Conservation (phyloP, 2,113 vertebrate genomes). For the Orycteropus afer region DNA sequence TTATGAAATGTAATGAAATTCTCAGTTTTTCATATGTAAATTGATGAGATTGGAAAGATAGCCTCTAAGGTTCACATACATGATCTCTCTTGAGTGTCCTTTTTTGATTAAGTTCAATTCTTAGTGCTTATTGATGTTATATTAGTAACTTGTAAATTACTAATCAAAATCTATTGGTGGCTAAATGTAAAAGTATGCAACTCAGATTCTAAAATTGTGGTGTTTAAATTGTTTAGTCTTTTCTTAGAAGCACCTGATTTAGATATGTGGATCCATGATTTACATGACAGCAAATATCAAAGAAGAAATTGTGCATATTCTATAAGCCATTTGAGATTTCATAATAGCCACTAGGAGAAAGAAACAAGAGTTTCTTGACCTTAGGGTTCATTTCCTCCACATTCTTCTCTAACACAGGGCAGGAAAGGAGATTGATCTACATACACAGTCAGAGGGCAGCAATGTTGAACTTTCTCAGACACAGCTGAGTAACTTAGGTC, state of each 20-base stretch:
- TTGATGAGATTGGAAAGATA: background rate
- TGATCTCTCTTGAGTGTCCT: background rate
- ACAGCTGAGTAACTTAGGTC: background rate
- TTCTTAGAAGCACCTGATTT: background rate
- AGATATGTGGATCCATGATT: background rate
- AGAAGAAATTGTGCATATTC: slow-evolving; percentile 7
- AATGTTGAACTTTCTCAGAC: slow-evolving; percentile 59
- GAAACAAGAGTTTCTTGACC: background rate
- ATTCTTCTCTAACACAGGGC: slow-evolving; percentile 45
- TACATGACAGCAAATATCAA: slow-evolving; percentile 24
- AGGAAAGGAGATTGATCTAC: slow-evolving; percentile 26
- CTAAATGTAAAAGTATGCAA: background rate
- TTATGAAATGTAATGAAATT: background rate
- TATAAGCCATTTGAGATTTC: slow-evolving; percentile 3
- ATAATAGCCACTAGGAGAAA: background rate
- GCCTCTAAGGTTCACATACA: background rate
- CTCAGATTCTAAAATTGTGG: background rate
- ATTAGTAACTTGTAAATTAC: background rate
- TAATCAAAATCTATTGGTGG: background rate
- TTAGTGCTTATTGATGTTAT: background rate
- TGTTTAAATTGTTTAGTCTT: background rate
- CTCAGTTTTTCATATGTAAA: background rate
- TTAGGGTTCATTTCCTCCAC: slow-evolving; percentile 38
- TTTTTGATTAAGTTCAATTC: slow-evolving; percentile 2
- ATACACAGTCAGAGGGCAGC: slow-evolving; percentile 52